These are phyloP conservation scores for Acanthosoma haemorrhoidale DNA, from an alignment of 2,888 invertebrate genomes.

Conservation along the genomic window DNA sequence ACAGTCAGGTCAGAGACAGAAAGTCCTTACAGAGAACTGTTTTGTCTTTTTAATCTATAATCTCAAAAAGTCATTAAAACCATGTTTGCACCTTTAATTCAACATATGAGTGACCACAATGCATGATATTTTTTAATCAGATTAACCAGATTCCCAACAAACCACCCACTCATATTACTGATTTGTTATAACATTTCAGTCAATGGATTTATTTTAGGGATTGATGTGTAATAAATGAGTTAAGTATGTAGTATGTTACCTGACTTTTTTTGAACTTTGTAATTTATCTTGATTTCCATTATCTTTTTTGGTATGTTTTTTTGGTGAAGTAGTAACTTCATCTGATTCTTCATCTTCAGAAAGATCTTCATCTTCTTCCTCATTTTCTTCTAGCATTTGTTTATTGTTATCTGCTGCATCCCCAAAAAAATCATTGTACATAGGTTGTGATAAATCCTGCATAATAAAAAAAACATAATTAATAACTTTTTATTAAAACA, in stretches of 20 bases:
- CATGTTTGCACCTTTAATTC: too few relatives aligned
- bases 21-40: too few relatives aligned
- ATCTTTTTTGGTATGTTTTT: neutral
- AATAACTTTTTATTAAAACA: neutral
- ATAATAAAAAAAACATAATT: neutral
- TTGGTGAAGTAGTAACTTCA: neutral
- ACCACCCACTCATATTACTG: too few relatives aligned
- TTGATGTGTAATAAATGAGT: neutral
- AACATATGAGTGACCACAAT: too few relatives aligned
- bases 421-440: conserved; percentile 36
- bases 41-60: too few relatives aligned
- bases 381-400: neutral
- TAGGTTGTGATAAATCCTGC: neutral
- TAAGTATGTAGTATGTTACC: neutral
- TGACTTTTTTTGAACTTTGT: neutral
- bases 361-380: neutral
- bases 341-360: neutral
- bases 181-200: too few relatives aligned
- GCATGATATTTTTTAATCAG: too few relatives aligned
- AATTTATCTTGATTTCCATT: neutral
- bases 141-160: too few relatives aligned
- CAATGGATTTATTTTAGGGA: too few relatives aligned
- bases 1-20: too few relatives aligned
- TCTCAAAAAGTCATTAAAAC: too few relatives aligned
- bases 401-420: conserved; percentile 37